A percentile compares a stretch with the other conserved stretches of the same genome.
These are phyloP conservation scores for Ceratina australensis DNA, from an alignment of 1,140 invertebrate genomes.

Conservation along the genomic window DNA sequence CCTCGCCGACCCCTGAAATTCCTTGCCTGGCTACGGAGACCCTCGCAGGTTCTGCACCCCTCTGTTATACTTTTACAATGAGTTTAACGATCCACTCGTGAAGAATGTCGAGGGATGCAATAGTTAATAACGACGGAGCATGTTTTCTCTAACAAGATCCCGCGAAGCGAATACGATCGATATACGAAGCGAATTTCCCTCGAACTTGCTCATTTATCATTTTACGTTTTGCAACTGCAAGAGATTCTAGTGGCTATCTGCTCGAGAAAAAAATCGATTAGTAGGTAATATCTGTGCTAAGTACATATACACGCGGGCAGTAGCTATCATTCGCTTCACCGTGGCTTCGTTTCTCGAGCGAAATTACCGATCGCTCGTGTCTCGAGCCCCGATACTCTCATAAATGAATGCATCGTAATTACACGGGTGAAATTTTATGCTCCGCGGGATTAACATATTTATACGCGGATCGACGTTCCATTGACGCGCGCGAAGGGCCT, in stretches of 20 bases:
- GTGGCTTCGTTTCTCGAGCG: neutral
- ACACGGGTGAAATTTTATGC: constrained; percentile 10
- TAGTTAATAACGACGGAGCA: neutral
- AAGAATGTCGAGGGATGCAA: constrained; percentile 30
- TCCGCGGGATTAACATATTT: constrained; percentile 35
- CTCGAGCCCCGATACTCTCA: neutral
- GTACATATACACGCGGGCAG: too few relatives aligned
- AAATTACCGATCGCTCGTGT: constrained; percentile 3
- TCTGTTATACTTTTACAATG: constrained; percentile 54
- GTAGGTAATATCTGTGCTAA: too few relatives aligned
- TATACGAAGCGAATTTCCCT: too few relatives aligned
- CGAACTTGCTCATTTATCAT: too few relatives aligned
- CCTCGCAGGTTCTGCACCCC: constrained; percentile 34
- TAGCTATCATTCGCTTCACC: neutral
- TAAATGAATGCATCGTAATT: constrained; percentile 30
- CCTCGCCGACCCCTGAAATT: constrained; percentile 59
- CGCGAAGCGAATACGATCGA: too few relatives aligned
- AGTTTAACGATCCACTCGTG: constrained; percentile 56
- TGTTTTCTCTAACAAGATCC: too few relatives aligned
- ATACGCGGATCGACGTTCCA: constrained; percentile 13
- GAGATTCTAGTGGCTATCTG: too few relatives aligned
- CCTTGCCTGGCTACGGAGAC: constrained; percentile 43
- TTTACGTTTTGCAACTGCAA: too few relatives aligned
- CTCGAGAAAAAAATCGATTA: too few relatives aligned
- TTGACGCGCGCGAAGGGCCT: constrained; percentile 11